These are phyloP conservation scores for Chloroceryle inda DNA, from an alignment of 2,797 vertebrate species.

Conservation along the genomic window DNA sequence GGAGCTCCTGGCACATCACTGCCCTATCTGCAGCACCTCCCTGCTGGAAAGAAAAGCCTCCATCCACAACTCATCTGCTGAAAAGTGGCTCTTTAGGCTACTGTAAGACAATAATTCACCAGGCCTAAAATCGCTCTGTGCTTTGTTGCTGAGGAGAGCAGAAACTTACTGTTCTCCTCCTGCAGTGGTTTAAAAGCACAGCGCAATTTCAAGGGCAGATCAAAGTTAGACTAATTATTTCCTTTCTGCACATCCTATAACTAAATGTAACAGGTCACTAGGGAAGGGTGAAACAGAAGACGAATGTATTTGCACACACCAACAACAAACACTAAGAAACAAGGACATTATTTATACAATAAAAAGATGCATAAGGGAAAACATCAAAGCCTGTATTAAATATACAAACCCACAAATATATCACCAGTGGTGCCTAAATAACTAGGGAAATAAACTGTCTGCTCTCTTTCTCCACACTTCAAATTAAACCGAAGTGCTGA, in stretches of 20 bases:
- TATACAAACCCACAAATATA: slow-evolving; percentile 38
- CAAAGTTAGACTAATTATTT: slow-evolving; percentile 77
- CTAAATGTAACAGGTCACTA: slow-evolving; percentile 68
- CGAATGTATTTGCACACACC: slow-evolving; percentile 64
- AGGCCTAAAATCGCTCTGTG: background rate
- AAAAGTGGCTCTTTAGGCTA: slow-evolving; percentile 46
- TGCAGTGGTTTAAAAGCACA: slow-evolving; percentile 41
- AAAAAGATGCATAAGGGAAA: slow-evolving; percentile 66
- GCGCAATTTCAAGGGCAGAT: slow-evolving; percentile 68
- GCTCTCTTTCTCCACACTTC: slow-evolving; percentile 5
- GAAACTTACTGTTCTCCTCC: slow-evolving; percentile 28
- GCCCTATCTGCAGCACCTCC: background rate
- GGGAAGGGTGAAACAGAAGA: slow-evolving; percentile 69
- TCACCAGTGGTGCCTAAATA: slow-evolving; percentile 43
- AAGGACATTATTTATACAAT: slow-evolving; percentile 66
- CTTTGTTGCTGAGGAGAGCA: slow-evolving; percentile 61
- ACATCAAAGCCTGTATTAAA: slow-evolving; percentile 62
- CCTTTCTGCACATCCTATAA: slow-evolving; percentile 66
- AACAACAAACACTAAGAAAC: slow-evolving; percentile 64
- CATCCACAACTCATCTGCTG: background rate
- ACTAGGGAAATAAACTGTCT: slow-evolving; percentile 37
- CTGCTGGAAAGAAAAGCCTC: background rate
- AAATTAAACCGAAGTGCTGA: slow-evolving; percentile 28
- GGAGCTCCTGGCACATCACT: background rate
- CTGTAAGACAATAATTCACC: background rate